Evolutionary conservation across 1,140 invertebrate genomes (phyloP), one percentile per base, ranked within the genome.

Genomic region (Magallana angulata): DNA sequence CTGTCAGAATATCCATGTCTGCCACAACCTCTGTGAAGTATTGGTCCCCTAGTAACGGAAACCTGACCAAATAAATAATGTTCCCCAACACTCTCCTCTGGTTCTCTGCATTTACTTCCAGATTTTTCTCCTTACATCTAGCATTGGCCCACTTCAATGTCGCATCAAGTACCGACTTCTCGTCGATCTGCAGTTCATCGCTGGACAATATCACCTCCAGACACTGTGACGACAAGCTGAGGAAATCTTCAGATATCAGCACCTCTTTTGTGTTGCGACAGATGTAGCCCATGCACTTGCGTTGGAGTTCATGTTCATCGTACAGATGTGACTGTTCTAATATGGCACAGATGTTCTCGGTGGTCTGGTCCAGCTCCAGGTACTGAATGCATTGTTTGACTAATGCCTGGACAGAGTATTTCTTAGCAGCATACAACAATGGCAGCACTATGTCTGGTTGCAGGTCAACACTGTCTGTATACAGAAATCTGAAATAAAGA

Each of bases 361-460:
- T 96, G 24, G 96, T 96, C 56, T 97, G 95, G 93, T 97, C 97
- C 30, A 96, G 96, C 91, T 97, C 96, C 11, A 98, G 94, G 94
- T 97, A 98, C 91, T 97, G 96, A 1, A 97, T 97, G 94, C 97
- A 98, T 89, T 96, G 96, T 89, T 96, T 96, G 92, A 97, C 97
- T 82, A 98, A 93, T 12, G 96, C 96, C 7, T 97, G 96, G 0
- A 98, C 97, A 3, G 97, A 97, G 94, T 98, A 98, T 91, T 98
- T 98, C 92, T 98, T 98, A 12, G 97, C 97, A 5, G 97, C 97
- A 92, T 97, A 97, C 59, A 98, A 93, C 7, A 97, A 97, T 1
- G 97, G 97, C 96, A 98, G 97, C 1, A 98, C 97, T 92, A 96
- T 97, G 91, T 98, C 97, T 2, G 97, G 96, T 57, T 96, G 97